Evolutionary conservation across 2,888 invertebrate genomes (phyloP).

Genomic region (Mythimna albipuncta): DNA sequence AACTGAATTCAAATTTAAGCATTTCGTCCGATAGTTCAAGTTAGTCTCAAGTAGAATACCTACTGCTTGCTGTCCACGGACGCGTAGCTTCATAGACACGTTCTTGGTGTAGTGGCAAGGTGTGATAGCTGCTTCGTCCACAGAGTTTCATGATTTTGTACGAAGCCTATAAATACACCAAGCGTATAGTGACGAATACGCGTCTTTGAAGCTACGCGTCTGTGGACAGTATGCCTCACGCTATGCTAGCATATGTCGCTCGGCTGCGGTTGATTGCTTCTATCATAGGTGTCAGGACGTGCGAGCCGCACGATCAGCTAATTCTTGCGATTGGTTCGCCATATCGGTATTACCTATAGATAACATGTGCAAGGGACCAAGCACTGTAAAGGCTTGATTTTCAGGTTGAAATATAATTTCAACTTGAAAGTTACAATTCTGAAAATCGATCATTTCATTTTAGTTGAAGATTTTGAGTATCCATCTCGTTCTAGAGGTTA

Average conservation of each 20-base stretch:
- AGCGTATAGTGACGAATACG: too few relatives aligned
- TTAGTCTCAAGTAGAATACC: conserved; percentile 11
- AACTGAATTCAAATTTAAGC: not conserved
- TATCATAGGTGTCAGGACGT: not conserved
- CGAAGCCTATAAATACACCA: too few relatives aligned
- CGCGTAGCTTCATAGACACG: too few relatives aligned
- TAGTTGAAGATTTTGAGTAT: conserved; percentile 7
- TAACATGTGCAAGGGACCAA: conserved; percentile 6
- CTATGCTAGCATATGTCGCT: not conserved
- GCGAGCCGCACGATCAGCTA: not conserved
- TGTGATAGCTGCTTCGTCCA: too few relatives aligned
- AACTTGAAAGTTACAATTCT: conserved; percentile 5
- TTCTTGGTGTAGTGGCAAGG: too few relatives aligned
- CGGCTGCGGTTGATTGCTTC: conserved; percentile 24
- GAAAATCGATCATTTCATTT: conserved; percentile 9
- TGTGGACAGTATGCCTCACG: not conserved
- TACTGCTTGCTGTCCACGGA: too few relatives aligned
- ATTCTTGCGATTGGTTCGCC: not conserved
- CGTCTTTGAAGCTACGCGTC: too few relatives aligned
- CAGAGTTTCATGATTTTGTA: too few relatives aligned
- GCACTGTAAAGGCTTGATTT: conserved; percentile 16
- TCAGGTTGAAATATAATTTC: conserved; percentile 51
- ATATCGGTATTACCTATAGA: not conserved
- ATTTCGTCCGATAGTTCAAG: not conserved
- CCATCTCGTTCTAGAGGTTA: conserved; percentile 49